Percentiles rank a stretch among this genome's conserved stretches.
Evolutionary conservation across 2,888 invertebrate species (phyloP).

Genomic region (Druceiella hillmani): DNA sequence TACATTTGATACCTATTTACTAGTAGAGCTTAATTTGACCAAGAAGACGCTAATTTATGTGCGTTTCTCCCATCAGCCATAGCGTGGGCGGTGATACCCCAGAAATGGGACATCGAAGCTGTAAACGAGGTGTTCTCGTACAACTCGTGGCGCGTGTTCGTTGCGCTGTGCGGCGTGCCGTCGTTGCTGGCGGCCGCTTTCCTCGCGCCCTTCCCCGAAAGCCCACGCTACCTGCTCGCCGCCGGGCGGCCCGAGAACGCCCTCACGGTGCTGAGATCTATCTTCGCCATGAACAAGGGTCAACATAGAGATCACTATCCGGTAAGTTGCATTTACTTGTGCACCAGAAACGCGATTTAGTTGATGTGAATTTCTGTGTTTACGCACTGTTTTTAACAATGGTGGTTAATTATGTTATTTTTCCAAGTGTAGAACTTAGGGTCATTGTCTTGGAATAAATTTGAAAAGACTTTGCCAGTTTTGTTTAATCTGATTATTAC

Average conservation of each 20-base stretch:
- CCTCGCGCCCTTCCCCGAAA: constrained; percentile 52
- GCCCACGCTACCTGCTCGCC: constrained; percentile 50
- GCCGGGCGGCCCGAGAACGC: constrained; percentile 48
- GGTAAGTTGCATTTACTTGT: no score
- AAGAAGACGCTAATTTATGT: no score
- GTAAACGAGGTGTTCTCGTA: constrained; percentile 36
- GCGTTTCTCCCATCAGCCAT: constrained; percentile 31
- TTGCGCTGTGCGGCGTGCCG: constrained; percentile 55
- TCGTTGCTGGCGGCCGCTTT: constrained; percentile 48
- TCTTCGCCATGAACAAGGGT: constrained; percentile 51
- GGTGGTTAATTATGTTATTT: no score
- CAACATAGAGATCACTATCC: constrained; percentile 46
- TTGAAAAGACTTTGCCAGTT: no score
- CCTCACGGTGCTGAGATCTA: constrained; percentile 46
- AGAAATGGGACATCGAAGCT: constrained; percentile 25
- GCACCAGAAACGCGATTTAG: no score
- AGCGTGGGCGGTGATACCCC: constrained; percentile 39
- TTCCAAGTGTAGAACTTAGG: no score
- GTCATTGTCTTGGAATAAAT: no score
- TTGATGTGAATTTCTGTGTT: no score
- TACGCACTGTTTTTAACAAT: no score
- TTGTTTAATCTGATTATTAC: no score
- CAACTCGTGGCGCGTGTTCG: constrained; percentile 60
- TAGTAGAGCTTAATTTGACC: no score
- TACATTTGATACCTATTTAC: no score